phyloP scores from a whole-genome alignment of 2,113 vertebrate species.

The Callipepla californica region DNA sequence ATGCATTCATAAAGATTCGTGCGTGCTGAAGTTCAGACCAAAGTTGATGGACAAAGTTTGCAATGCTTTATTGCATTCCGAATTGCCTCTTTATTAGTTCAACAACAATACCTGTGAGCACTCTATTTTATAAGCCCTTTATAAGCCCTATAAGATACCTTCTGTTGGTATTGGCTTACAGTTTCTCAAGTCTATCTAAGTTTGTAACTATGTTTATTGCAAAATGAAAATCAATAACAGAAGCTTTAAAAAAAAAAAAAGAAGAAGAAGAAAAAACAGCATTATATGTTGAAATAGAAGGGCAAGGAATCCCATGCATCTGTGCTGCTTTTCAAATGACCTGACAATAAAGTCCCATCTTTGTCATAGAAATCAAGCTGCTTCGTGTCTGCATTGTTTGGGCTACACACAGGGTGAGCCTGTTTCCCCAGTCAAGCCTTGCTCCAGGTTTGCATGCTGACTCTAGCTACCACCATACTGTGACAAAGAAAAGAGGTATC shows the following conservation, averaged over 20 bases:
- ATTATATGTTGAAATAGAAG: conserved; percentile 30
- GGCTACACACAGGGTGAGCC: neutral
- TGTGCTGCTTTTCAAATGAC: conserved; percentile 21
- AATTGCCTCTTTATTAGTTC: conserved; percentile 34
- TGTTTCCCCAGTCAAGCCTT: conserved; percentile 7
- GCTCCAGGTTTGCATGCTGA: neutral
- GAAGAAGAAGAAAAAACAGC: neutral
- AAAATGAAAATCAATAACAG: conserved; percentile 67
- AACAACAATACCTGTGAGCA: neutral
- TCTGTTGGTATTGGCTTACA: conserved; percentile 27
- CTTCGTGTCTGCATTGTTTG: neutral
- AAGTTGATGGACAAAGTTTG: neutral
- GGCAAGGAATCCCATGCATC: neutral
- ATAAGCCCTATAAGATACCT: neutral
- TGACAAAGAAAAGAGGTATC: conserved; percentile 44
- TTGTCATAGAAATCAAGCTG: conserved; percentile 10
- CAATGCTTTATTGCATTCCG: neutral
- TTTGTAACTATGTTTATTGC: conserved; percentile 35
- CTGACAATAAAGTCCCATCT: conserved; percentile 31
- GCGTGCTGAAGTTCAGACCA: accelerated
- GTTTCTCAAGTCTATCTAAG: conserved; percentile 49
- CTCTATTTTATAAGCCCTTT: conserved; percentile 12
- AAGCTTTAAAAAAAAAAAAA: neutral
- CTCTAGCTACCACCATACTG: neutral
- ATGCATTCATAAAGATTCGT: neutral